phyloP scores from a whole-genome alignment of 2,888 invertebrate genomes.

The Trisateles emortualis region DNA sequence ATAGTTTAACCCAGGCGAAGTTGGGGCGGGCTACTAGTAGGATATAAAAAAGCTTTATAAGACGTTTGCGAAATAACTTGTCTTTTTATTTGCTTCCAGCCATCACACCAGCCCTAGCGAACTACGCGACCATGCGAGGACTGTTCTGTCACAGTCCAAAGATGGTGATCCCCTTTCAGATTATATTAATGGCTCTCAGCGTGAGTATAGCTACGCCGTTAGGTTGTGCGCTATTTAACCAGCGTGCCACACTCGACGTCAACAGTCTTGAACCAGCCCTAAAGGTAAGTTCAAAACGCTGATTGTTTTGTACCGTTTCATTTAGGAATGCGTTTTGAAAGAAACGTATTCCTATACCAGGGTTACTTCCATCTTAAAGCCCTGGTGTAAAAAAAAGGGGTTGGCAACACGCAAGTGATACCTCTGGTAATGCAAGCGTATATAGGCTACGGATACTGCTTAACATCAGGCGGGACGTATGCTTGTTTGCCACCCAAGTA shows the following conservation, averaged over 20 bases:
- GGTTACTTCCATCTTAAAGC: no score
- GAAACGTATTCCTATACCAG: not conserved
- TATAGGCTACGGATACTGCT: no score
- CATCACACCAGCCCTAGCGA: slow-evolving; percentile 91
- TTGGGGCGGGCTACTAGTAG: no score
- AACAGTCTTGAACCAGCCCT: slow-evolving; percentile 91
- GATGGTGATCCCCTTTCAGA: slow-evolving; percentile 86
- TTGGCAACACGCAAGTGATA: no score
- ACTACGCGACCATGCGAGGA: slow-evolving; percentile 80
- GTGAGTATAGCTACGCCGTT: slow-evolving; percentile 98
- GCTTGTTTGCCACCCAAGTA: no score
- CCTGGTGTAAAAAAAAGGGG: no score
- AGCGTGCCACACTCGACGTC: slow-evolving; percentile 90
- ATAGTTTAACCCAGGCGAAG: no score
- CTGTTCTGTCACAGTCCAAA: slow-evolving; percentile 64
- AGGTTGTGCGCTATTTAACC: slow-evolving; percentile 98
- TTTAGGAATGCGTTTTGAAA: not conserved
- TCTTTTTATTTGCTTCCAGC: slow-evolving; percentile 76
- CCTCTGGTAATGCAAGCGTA: no score
- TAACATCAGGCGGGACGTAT: no score
- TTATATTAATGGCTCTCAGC: slow-evolving; percentile 89
- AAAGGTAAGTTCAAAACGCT: slow-evolving; percentile 71
- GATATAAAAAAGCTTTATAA: no score
- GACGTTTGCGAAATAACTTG: no score
- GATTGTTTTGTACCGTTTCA: not conserved